phyloP scores from a whole-genome alignment of 2,888 invertebrate genomes.

The Ophion slaviceki region DNA sequence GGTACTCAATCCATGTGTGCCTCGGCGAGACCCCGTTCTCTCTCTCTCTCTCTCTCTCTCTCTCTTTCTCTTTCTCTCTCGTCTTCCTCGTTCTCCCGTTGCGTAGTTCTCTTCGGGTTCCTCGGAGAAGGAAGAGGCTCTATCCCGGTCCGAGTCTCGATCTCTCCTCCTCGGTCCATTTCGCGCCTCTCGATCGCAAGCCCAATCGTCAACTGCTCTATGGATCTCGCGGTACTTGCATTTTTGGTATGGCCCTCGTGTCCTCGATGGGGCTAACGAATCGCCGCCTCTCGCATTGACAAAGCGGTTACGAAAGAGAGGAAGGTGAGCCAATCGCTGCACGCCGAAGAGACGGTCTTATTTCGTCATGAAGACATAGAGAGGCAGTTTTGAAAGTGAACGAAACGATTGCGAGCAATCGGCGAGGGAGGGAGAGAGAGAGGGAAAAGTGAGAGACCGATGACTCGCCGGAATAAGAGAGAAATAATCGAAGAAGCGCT shows the following conservation, averaged over 20 bases:
- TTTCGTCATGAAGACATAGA: constrained; percentile 15
- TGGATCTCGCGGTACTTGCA: neutral
- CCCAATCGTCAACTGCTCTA: neutral
- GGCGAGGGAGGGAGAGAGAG: neutral
- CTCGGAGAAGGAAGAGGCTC: constrained; percentile 40
- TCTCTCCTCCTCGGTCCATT: neutral
- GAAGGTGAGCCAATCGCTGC: constrained; percentile 11
- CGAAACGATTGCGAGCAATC: constrained; percentile 21
- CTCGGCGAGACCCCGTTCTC: constrained; percentile 40
- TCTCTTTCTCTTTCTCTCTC: constrained; percentile 19
- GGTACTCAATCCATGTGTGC: constrained; percentile 15
- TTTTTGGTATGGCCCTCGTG: neutral
- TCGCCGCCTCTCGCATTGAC: neutral
- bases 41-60: neutral
- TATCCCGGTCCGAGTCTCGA: constrained; percentile 5
- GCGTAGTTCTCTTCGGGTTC: constrained; percentile 36
- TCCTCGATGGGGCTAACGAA: neutral
- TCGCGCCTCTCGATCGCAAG: neutral
- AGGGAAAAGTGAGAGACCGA: neutral
- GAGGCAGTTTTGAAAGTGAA: constrained; percentile 10
- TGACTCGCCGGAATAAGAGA: neutral
- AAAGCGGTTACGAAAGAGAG: neutral
- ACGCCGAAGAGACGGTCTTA: neutral
- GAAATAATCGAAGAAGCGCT: neutral
- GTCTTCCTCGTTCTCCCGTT: constrained; percentile 36